Evolutionary conservation across 2,797 vertebrate species (phyloP), one percentile per base, ranked within the genome.

Genomic region (Takifugu ocellatus): DNA sequence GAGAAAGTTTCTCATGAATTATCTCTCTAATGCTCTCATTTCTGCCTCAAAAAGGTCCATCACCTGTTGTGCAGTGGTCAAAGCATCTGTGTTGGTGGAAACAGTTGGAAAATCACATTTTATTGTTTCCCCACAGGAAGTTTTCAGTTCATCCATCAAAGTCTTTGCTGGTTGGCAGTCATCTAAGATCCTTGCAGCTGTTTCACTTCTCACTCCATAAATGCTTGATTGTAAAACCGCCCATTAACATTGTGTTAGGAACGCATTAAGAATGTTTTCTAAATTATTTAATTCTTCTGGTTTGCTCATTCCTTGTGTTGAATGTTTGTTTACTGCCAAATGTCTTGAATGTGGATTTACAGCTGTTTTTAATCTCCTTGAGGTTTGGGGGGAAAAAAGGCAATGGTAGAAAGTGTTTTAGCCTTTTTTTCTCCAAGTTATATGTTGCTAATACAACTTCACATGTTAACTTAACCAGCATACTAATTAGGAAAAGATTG

Each of bases 341-440:
- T 49, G 44, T 62, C 64, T 72, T 66, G 56, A 62, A 63, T 55
- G 25, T 2, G 8, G 10, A 11, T 67, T 53, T 27, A 39, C 55
- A 43, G 55, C 66, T 57, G 49, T 44, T 63, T 58, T 71, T 58
- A 53, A 54, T 66, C 44, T 59, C 67, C 46, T 24, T 42, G 33
- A 66, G 3, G 46, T 44, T 61, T 68, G 43, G 33, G 33, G 33
- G 33, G 9, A 33, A 68, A 45, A 55, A 54, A 60, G n/a, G 8
- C 47, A 27, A 54, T 33, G 33, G 8, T 12, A 55, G 53, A 55
- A 51, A 59, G 24, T 50, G 31, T 33, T 52, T 5, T 51, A 46
- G 45, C 27, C 46, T 44, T 59, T 33, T 33, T 33, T 11, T 8
- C 27, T 29, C 3, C 1, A 11, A 29, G 8, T 11, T 11, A 11